These are phyloP conservation scores for Pseudococcus longispinus DNA, from an alignment of 2,888 invertebrate genomes.

Conservation along the genomic window DNA sequence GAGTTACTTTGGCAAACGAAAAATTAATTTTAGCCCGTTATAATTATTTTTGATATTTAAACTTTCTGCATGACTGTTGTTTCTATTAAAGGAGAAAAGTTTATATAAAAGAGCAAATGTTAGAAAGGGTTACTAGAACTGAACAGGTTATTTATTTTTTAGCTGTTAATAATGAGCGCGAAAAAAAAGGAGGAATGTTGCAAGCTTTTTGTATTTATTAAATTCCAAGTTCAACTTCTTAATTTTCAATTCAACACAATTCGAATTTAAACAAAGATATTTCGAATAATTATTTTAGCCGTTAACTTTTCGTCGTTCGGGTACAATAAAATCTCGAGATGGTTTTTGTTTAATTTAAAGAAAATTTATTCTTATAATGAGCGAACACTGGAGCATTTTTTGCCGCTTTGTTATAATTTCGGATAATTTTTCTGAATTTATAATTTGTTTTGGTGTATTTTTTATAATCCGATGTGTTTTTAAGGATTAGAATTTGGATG, in stretches of 20 bases:
- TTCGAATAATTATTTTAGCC: background rate
- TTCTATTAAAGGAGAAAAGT: background rate
- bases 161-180: background rate
- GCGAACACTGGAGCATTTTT: background rate
- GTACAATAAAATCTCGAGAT: background rate
- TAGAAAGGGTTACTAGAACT: background rate
- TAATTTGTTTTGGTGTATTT: background rate
- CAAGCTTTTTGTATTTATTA: background rate
- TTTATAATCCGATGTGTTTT: background rate
- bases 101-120: background rate
- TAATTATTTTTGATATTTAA: conserved; percentile 29
- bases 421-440: background rate
- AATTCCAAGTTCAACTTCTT: background rate
- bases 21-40: background rate
- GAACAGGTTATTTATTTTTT: conserved; percentile 18
- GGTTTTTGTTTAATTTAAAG: background rate
- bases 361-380: background rate
- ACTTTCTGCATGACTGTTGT: background rate
- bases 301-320: background rate
- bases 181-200: background rate
- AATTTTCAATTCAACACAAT: conserved; percentile 1
- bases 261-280: background rate
- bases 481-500: background rate
- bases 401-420: background rate
- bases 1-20: background rate